Percentiles rank a stretch among this genome's conserved stretches.
phyloP scores from a whole-genome alignment of 2,888 invertebrate genomes.

The Melipona beecheii region DNA sequence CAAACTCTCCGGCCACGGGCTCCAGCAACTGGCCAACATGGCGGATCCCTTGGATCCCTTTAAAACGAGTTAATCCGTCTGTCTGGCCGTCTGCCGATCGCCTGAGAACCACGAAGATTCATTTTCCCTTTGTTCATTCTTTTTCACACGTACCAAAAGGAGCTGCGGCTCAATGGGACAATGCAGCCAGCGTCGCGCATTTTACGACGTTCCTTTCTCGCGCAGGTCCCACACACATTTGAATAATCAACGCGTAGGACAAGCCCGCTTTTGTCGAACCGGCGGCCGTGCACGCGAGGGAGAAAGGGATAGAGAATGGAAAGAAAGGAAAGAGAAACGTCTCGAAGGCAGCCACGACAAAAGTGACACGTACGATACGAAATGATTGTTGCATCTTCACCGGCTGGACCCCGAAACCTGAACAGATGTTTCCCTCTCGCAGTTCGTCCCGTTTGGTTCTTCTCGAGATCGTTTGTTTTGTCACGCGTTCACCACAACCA shows the following conservation, averaged over 20 bases:
- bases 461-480: constrained; percentile 27
- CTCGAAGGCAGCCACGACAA: constrained; percentile 39
- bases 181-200: constrained; percentile 64
- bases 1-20: no score
- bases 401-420: constrained; percentile 17
- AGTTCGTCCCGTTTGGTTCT: neutral
- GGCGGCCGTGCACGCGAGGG: no score
- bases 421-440: constrained; percentile 58
- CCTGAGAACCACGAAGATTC: constrained; percentile 80
- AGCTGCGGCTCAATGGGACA: constrained; percentile 70
- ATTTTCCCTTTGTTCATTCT: constrained; percentile 79
- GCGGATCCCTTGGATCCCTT: constrained; percentile 71
- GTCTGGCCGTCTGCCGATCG: constrained; percentile 76
- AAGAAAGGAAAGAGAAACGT: constrained; percentile 9
- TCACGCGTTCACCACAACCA: neutral
- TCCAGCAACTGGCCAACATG: constrained; percentile 55
- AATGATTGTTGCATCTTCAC: constrained; percentile 54
- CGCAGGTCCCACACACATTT: constrained; percentile 59
- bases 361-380: constrained; percentile 40
- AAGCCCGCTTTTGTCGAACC: constrained; percentile 13
- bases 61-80: constrained; percentile 79
- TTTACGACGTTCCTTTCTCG: constrained; percentile 56
- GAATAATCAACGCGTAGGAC: constrained; percentile 58
- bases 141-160: constrained; percentile 79
- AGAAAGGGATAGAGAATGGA: neutral